Base-by-base conservation (phyloP, 2,888 invertebrate species). In the Hirtodrosophila alboralis region DNA sequence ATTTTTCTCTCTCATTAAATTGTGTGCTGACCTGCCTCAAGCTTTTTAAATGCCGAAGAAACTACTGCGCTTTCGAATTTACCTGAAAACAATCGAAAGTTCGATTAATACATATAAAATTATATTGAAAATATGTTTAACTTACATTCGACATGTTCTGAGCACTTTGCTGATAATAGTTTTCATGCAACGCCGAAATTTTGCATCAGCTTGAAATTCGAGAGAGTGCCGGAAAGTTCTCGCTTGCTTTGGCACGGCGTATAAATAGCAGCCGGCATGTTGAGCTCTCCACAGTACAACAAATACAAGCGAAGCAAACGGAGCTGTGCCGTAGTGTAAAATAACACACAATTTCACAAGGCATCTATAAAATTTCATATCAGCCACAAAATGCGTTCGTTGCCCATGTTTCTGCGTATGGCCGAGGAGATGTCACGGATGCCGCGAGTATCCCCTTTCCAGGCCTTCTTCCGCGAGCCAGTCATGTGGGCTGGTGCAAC, bases 361-460 rank as follows among this genome's bases (percentile, higher is more conserved):
- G 4, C 8, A 10, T 18, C 2, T 6, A 9, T 5, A 9, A 4
- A 16, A 48, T 59, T 65, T 1, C 57, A 45, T 54, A 16, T 1
- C 9, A 16, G 3, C 1, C 37, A 9, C 12, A 72, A 71, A 57
- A 89, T 89, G 89, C 75, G 89, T 47, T 72, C 78, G 9, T 45
- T 89, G 60, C 88, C 89, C 12, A 72, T 89, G 59, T 72, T 89
- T 13, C 53, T 84, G 52, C 86, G 76, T 34, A 73, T 89, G 69
- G 88, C 86, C 7, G 79, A 86, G 61, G 89, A 88, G 45, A 37
- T 81, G 59, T 16, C 63, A 9, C 49, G 74, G 2, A 36, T 86
- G 43, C 68, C 76, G 4, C 76, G 76, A 7, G 12, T 66, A 4
- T 70, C 75, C 4, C 75, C 72, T 0, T 70, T 78, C 28, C 67